These are phyloP conservation scores for Watersipora subatra DNA, from an alignment of 1,140 invertebrate genomes.

Conservation along the genomic window DNA sequence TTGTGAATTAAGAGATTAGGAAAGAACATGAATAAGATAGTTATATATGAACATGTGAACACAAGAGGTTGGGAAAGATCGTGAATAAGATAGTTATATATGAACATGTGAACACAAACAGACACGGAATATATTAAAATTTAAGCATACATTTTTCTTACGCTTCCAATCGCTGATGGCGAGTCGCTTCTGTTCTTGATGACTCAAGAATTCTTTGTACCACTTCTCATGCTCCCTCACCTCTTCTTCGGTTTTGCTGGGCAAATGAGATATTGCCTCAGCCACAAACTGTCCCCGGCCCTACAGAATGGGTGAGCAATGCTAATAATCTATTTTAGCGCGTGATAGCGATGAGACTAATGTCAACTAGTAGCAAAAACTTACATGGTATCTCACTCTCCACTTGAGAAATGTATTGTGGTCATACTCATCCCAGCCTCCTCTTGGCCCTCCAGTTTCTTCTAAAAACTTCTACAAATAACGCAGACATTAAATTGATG, in stretches of 20 bases:
- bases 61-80: too few species aligned
- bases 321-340: neutral
- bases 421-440: constrained; percentile 41
- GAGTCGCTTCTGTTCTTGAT: constrained; percentile 35
- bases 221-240: constrained; percentile 33
- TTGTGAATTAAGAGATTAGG: too few species aligned
- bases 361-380: too few species aligned
- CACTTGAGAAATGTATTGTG: constrained; percentile 37
- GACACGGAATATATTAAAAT: too few species aligned
- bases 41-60: too few species aligned
- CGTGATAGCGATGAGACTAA: neutral
- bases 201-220: constrained; percentile 31
- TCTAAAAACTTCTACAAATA: constrained; percentile 35
- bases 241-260: constrained; percentile 29
- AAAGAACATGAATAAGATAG: too few species aligned
- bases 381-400: constrained; percentile 31
- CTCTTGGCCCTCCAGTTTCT: constrained; percentile 30
- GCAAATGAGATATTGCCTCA: constrained; percentile 24
- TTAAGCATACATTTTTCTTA: constrained; percentile 32
- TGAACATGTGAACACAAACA: too few species aligned
- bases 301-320: constrained; percentile 15
- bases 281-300: constrained; percentile 26
- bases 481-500: neutral
- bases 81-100: too few species aligned
- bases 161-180: constrained; percentile 35